phyloP scores from a whole-genome alignment of 1,140 invertebrate genomes.

The Antheraea mylitta region DNA sequence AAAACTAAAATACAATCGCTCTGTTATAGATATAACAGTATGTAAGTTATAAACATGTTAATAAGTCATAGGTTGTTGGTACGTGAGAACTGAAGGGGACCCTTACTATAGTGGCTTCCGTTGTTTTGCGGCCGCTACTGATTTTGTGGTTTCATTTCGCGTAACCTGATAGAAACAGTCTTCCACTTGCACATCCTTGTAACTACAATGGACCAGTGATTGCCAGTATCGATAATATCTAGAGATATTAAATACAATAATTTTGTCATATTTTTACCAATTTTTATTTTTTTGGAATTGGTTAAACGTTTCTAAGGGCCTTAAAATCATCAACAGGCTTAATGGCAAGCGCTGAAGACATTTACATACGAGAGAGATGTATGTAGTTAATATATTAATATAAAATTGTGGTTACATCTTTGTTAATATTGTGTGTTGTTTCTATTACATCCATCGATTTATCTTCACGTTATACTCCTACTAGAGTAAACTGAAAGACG shows the following conservation, averaged over 20 bases:
- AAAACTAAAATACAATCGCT: not conserved
- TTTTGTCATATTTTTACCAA: not conserved
- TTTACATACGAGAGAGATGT: too few relatives aligned
- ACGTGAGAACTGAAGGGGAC: slow-evolving; percentile 40
- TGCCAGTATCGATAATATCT: not conserved
- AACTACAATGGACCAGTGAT: slow-evolving; percentile 17
- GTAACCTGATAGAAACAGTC: slow-evolving; percentile 66
- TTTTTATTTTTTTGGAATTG: not conserved
- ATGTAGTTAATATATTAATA: too few relatives aligned
- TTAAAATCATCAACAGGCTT: too few relatives aligned
- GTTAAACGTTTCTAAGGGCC: too few relatives aligned
- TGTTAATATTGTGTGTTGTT: too few relatives aligned
- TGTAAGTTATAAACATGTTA: slow-evolving; percentile 24
- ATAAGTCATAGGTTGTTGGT: slow-evolving; percentile 44
- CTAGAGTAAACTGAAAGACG: too few relatives aligned
- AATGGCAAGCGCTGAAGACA: too few relatives aligned
- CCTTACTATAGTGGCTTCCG: slow-evolving; percentile 61
- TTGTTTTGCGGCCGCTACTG: slow-evolving; percentile 65
- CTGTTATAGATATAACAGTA: not conserved
- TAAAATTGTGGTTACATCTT: too few relatives aligned
- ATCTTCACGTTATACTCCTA: too few relatives aligned
- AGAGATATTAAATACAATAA: slow-evolving; percentile 1
- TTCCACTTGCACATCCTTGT: slow-evolving; percentile 58
- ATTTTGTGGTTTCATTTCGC: slow-evolving; percentile 75
- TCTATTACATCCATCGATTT: too few relatives aligned